These are phyloP conservation scores for Cebuella pygmaea DNA, from an alignment of 2,797 vertebrate species.

Conservation along the genomic window DNA sequence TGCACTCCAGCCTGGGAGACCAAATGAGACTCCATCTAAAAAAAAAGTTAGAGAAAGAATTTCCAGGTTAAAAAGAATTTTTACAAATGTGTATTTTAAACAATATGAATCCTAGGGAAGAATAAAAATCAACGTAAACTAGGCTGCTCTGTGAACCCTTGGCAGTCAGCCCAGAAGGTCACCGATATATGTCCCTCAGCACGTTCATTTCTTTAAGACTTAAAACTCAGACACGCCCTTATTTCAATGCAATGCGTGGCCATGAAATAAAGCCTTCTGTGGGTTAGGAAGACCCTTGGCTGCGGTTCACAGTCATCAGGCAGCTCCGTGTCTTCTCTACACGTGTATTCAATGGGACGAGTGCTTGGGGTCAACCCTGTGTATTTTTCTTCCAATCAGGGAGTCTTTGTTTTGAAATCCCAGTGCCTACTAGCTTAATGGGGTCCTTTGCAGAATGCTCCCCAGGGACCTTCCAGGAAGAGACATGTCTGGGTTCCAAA, in stretches of 20 bases:
- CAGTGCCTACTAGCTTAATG: not conserved
- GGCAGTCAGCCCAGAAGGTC: not conserved
- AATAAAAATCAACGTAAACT: not conserved
- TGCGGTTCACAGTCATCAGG: not conserved
- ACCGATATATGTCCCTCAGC: not conserved
- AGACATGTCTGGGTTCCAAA: not conserved
- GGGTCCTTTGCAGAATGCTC: slow-evolving; percentile 1
- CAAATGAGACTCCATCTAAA: not conserved
- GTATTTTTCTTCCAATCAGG: slow-evolving; percentile 32
- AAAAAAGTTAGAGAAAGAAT: not conserved
- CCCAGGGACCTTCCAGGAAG: not conserved
- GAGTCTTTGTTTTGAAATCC: not conserved
- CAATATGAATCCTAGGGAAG: not conserved
- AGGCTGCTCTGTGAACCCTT: not conserved
- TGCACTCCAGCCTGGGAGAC: not conserved
- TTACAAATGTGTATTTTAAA: not conserved
- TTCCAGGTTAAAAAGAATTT: not conserved
- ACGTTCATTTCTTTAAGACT: not conserved
- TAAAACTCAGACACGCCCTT: not conserved
- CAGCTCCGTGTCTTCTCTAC: slow-evolving; percentile 10
- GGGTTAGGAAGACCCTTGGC: not conserved
- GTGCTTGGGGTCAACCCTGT: not conserved
- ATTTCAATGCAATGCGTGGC: not conserved
- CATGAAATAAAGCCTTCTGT: not conserved
- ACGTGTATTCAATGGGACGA: not conserved